Base-by-base conservation (phyloP, 2,113 vertebrate genomes). In the Rhineura floridana region DNA sequence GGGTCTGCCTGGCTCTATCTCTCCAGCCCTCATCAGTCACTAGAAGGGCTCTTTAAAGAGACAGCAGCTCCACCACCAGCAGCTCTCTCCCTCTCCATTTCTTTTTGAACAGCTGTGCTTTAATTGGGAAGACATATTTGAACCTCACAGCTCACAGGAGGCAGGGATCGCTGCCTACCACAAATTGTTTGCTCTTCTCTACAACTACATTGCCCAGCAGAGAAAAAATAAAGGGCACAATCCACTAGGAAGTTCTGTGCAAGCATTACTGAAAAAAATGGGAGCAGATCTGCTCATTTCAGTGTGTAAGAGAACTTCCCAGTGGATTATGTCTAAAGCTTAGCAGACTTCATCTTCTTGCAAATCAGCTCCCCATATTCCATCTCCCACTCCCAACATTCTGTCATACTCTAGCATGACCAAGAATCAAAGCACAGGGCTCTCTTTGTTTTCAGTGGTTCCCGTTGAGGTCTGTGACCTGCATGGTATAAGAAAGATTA, bases 1-100 rank as follows among this genome's bases (percentile, higher is more conserved):
- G 94, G 94, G 93, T 93, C 93, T 36, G 87, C 85, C 93, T 92
- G 91, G 91, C 93, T 73, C 63, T 87, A 77, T 89, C 90, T 55
- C 36, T 83, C 91, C 90, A 90, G 87, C 87, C 88, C 94, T 94
- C 93, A 94, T 96, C 93, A 92, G 93, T 94, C 95, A 95, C 93
- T 89, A 93, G 93, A 93, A 95, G 93, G 88, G 84, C 93, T 94
- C 94, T 95, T 83, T 93, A 94, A 94, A 95, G 91, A 94, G 95
- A 91, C 91, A 93, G 72, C 72, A 67, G 81, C 72, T 88, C 59
- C 36, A 65, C 87, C 87, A 83, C 9, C 87, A 42, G 5, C 87
- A 83, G 92, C 87, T 30, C 89, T 93, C 93, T 90, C 93, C 87
- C 92, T 89, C 55, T 73, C 91, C 91, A 93, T 92, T 93, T 89